Evolutionary conservation across 2,113 vertebrate species (phyloP).

Genomic region (Sula dactylatra): DNA sequence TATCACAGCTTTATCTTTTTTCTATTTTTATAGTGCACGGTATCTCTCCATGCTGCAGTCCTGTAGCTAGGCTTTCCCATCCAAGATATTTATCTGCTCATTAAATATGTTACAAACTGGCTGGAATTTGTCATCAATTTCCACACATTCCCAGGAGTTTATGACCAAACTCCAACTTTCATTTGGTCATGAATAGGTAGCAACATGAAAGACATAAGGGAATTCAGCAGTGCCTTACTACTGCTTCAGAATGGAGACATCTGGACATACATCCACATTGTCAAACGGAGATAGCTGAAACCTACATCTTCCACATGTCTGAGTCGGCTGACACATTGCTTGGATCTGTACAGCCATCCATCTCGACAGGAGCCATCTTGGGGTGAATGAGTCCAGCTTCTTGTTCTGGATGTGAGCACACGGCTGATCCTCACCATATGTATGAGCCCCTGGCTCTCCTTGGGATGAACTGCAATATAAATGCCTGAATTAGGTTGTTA

Average conservation of each 20-base stretch:
- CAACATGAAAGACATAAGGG: not conserved
- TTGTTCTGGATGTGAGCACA: not conserved
- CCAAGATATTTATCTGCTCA: not conserved
- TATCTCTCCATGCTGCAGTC: not conserved
- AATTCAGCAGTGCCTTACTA: not conserved
- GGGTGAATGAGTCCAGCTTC: not conserved
- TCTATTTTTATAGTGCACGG: not conserved
- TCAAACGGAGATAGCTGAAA: not conserved
- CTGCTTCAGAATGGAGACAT: not conserved
- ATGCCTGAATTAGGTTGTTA: not conserved
- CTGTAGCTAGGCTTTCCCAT: not conserved
- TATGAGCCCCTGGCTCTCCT: not conserved
- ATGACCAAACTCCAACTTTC: not conserved
- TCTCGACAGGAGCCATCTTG: rapidly evolving
- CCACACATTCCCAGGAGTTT: not conserved
- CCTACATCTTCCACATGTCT: rapidly evolving
- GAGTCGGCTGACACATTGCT: rapidly evolving
- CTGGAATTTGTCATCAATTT: not conserved
- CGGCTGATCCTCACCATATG: not conserved
- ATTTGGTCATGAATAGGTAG: not conserved
- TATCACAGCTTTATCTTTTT: not conserved
- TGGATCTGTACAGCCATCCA: rapidly evolving
- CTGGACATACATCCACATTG: not conserved
- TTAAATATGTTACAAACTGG: not conserved
- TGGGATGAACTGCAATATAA: not conserved